A percentile compares a stretch with the other conserved stretches of the same genome.
phyloP scores from a whole-genome alignment of 2,888 invertebrate species.

The Cacoxenus indagator region DNA sequence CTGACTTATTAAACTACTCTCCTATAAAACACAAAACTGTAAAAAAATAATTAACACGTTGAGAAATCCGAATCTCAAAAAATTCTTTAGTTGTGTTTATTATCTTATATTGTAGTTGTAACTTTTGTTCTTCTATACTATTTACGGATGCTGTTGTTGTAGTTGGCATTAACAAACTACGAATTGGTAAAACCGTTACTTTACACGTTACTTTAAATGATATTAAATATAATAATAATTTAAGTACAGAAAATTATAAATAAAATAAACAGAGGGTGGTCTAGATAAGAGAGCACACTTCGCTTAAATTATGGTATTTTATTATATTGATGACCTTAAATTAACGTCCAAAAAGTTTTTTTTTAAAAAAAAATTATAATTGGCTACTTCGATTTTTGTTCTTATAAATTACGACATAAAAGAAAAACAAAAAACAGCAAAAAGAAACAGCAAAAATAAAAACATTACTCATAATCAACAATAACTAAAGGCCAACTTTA shows the following conservation, averaged over 20 bases:
- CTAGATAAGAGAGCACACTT: not conserved
- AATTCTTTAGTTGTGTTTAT: slow-evolving; percentile 1
- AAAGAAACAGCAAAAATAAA: slow-evolving; percentile 18
- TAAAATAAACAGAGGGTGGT: not conserved
- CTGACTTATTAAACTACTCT: too few species aligned
- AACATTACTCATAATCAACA: slow-evolving; percentile 23
- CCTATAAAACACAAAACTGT: too few species aligned
- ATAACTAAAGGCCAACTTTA: slow-evolving; percentile 17
- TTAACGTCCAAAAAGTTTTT: slow-evolving; percentile 44
- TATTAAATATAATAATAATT: not conserved
- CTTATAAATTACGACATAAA: slow-evolving; percentile 45
- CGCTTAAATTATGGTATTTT: slow-evolving; percentile 37
- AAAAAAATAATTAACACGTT: too few species aligned
- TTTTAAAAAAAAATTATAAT: slow-evolving; percentile 15
- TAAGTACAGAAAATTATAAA: not conserved
- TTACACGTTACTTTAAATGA: not conserved
- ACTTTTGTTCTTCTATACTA: not conserved
- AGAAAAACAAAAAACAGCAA: not conserved
- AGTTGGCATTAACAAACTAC: not conserved
- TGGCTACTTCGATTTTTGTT: too few species aligned
- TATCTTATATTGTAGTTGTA: slow-evolving; percentile 8
- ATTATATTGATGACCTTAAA: slow-evolving; percentile 67
- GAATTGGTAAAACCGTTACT: not conserved
- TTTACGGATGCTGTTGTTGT: slow-evolving; percentile 21
- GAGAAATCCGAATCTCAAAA: too few species aligned